Conservation (phyloP, 2,113 vertebrate genomes). For the Hippoglossus stenolepis region DNA sequence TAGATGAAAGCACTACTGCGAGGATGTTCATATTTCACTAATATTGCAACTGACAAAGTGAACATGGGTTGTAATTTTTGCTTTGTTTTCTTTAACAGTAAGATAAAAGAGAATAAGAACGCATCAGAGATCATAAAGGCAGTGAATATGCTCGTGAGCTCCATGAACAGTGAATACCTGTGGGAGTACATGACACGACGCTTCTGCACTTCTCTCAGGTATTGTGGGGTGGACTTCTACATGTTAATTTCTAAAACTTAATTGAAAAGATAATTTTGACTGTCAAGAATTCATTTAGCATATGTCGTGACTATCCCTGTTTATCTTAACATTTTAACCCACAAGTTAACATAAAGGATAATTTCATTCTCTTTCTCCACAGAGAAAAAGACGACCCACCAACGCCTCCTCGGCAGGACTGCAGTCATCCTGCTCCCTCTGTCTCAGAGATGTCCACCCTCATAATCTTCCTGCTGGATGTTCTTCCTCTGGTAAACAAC, state of each 20-base stretch:
- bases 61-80: not conserved
- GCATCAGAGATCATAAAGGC: slow-evolving; percentile 96
- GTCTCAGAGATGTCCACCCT: slow-evolving; percentile 90
- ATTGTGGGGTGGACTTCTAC: not conserved
- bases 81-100: slow-evolving; percentile 74
- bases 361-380: slow-evolving; percentile 23
- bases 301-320: not conserved
- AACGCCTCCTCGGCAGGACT: slow-evolving; percentile 28
- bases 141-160: slow-evolving; percentile 91
- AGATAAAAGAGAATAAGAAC: slow-evolving; percentile 93
- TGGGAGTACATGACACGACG: slow-evolving; percentile 94
- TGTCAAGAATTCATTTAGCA: not conserved
- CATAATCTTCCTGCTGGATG: slow-evolving; percentile 92
- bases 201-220: slow-evolving; percentile 92
- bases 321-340: not conserved
- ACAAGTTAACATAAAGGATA: not conserved
- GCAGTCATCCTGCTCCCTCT: slow-evolving; percentile 75
- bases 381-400: slow-evolving; percentile 72
- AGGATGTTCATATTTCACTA: not conserved
- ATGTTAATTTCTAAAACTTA: not conserved
- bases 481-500: slow-evolving; percentile 91
- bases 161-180: slow-evolving; percentile 92
- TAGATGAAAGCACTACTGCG: not conserved
- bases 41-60: not conserved
- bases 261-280: not conserved